phyloP scores from a whole-genome alignment of 1,140 invertebrate genomes.

The Cyclargus thomasi region DNA sequence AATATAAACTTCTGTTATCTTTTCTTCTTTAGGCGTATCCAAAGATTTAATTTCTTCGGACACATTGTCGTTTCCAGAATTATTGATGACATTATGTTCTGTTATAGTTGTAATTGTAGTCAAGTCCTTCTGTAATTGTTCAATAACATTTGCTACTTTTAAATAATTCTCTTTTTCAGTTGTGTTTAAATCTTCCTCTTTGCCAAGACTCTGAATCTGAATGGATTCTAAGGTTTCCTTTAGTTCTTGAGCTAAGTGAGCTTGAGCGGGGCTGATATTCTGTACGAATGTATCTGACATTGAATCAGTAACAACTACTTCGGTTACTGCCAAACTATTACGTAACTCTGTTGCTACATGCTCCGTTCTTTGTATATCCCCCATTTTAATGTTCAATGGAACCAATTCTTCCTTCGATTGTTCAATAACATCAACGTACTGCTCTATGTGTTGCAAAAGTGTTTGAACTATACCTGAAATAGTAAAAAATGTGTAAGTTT shows the following conservation, averaged over 20 bases:
- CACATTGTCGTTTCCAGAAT: background rate
- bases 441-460: slow-evolving; percentile 5
- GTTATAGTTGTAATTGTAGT: background rate
- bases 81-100: background rate
- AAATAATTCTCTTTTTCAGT: background rate
- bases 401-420: background rate
- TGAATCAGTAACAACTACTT: background rate
- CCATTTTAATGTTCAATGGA: background rate
- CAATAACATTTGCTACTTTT: background rate
- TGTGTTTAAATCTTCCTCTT: background rate
- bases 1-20: too few relatives aligned
- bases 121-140: background rate
- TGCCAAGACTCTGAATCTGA: background rate
- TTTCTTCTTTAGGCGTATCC: too few relatives aligned
- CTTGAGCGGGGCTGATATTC: background rate
- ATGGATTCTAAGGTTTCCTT: background rate
- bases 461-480: background rate
- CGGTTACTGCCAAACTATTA: background rate
- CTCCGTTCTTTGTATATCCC: slow-evolving; percentile 14
- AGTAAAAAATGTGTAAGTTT: background rate
- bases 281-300: background rate
- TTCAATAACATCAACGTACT: background rate
- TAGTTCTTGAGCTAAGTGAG: background rate
- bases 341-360: background rate
- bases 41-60: background rate